Percentiles rank a stretch among this genome's conserved stretches.
Conservation (phyloP, 2,797 vertebrate species). For the Vireo griseus region DNA sequence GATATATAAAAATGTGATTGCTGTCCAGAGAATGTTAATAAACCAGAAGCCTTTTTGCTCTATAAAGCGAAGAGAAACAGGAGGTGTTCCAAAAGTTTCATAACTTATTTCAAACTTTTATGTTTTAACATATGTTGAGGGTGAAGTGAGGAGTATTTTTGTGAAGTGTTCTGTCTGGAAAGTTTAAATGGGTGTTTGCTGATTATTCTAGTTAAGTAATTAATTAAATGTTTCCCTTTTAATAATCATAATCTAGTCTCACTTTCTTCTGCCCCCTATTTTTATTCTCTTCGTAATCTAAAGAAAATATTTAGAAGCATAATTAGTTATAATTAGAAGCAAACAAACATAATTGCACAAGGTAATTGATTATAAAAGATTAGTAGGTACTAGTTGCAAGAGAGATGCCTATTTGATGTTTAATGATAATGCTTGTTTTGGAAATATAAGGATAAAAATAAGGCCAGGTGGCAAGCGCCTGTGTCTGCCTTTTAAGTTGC, state of each 20-base stretch:
- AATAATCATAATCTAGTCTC: constrained; percentile 64
- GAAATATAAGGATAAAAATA: not conserved
- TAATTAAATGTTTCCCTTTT: constrained; percentile 71
- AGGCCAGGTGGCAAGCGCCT: not conserved
- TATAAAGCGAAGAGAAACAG: not conserved
- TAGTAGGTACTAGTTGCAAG: constrained; percentile 42
- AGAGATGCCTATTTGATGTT: not conserved
- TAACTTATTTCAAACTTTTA: constrained; percentile 23
- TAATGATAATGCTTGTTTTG: constrained; percentile 16
- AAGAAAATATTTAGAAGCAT: constrained; percentile 74
- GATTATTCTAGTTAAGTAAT: constrained; percentile 67
- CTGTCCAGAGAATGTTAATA: constrained; percentile 8
- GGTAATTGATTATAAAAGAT: constrained; percentile 64
- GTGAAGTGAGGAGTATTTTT: constrained; percentile 43
- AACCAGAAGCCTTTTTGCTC: not conserved
- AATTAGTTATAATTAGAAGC: constrained; percentile 78
- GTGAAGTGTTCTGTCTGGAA: constrained; percentile 40
- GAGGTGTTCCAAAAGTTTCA: not conserved
- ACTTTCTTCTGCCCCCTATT: constrained; percentile 54
- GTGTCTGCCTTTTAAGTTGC: constrained; percentile 10
- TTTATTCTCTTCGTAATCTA: constrained; percentile 68
- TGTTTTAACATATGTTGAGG: not conserved
- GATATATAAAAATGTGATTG: not conserved
- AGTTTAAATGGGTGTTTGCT: constrained; percentile 67
- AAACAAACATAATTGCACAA: constrained; percentile 71